Percentiles rank a stretch among this genome's conserved stretches.
Evolutionary conservation across 2,797 vertebrate species (phyloP).

Genomic region (Onychomys leucogaster): DNA sequence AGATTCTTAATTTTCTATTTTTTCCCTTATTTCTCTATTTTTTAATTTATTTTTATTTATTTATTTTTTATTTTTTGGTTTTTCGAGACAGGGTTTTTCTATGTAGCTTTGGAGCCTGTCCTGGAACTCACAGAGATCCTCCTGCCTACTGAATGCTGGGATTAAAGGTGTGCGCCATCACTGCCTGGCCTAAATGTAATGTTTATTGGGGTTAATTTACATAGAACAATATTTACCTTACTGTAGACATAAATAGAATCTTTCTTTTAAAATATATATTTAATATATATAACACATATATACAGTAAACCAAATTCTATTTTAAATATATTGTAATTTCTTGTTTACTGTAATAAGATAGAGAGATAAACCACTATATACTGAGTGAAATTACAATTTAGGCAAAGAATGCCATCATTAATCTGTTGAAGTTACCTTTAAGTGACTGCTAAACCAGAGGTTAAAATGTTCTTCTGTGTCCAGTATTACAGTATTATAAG

Average conservation of each 20-base stretch:
- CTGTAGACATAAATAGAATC: conserved; percentile 9
- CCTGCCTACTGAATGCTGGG: no score
- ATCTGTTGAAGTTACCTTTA: conserved; percentile 53
- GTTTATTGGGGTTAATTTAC: conserved; percentile 45
- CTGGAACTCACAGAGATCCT: no score
- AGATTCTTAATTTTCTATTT: background rate
- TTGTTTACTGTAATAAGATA: conserved; percentile 37
- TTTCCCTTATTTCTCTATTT: background rate
- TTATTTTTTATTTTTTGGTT: no score
- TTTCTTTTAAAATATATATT: conserved; percentile 34
- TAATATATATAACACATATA: background rate
- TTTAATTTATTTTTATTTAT: no score
- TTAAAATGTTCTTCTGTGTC: conserved; percentile 35
- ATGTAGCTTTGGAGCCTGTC: no score
- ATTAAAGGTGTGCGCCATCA: no score
- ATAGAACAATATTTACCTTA: conserved; percentile 46
- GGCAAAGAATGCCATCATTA: conserved; percentile 32
- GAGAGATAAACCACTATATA: conserved; percentile 26
- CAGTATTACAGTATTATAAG: conserved; percentile 36
- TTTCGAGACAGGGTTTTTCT: no score
- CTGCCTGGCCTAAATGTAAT: background rate
- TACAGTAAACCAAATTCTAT: background rate
- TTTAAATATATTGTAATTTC: conserved; percentile 44
- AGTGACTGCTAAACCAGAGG: conserved; percentile 32
- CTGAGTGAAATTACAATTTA: conserved; percentile 47